Base-by-base conservation (phyloP, 2,797 vertebrate genomes). In the Glyptemys insculpta region DNA sequence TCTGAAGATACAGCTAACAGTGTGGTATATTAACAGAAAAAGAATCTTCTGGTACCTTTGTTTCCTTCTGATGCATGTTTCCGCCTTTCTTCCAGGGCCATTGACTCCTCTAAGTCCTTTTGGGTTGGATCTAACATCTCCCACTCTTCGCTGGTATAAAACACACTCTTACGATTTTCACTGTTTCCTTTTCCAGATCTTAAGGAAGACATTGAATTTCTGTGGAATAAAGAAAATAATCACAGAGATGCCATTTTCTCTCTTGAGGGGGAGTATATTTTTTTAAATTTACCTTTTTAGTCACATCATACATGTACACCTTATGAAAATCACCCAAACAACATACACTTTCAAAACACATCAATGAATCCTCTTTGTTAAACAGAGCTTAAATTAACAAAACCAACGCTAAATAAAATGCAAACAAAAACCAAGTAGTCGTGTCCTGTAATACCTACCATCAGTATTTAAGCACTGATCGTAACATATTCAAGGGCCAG, bases 141-240 rank as follows among this genome's bases (percentile, higher is more conserved):
- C 99, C 99, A 99, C 52, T 99, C 99, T 50, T 99, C 98, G 21
- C n/a, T 98, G 56, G 99, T 99, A 83, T 99, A 99, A 98, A 99
- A 99, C 16, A 99, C 74, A 5, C 99, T 99, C 95, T 96, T 99
- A 74, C 99, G 98, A 97, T 97, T 98, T 9, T 99, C 99, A 0
- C 96, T 98, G 54, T 95, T 98, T 62, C 98, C 99, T 97, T 98
- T 98, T 44, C 98, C 98, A 2, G 97, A 95, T 56, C 99, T 99
- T 95, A 99, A 98, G 44, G 99, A 98, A 19, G 99, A 99, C 99
- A 99, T 99, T 27, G 99, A 99, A 96, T 99, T 99, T 97, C 99
- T 99, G 91, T 68, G 21, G 78, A 88, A 44, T 49, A 88, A 89
- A 88, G 15, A 54, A 78, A 78, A 49, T 49, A 78, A 49, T 47